These are phyloP conservation scores for Agonopterix subpropinquella DNA, from an alignment of 2,888 invertebrate genomes.

Conservation along the genomic window DNA sequence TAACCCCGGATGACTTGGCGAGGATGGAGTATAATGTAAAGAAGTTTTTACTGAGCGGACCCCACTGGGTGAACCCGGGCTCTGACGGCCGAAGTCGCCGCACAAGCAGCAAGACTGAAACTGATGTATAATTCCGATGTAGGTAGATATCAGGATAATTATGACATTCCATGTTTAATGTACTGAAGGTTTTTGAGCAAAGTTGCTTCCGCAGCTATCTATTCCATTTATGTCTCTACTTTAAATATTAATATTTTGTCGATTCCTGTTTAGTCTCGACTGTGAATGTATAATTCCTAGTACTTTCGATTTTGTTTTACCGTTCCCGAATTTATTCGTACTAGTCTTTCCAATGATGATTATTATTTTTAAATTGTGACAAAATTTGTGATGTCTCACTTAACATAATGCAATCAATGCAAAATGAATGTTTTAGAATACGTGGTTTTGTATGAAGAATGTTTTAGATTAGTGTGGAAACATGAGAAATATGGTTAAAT, in stretches of 20 bases:
- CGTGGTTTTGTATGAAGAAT: not conserved
- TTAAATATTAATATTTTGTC: too few species aligned
- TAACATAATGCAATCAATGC: not conserved
- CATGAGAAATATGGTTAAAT: too few species aligned
- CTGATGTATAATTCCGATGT: conserved; percentile 65
- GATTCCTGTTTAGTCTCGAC: not conserved
- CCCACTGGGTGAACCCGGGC: conserved; percentile 53
- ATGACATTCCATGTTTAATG: conserved; percentile 25
- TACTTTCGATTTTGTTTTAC: conserved; percentile 7
- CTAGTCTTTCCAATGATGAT: conserved; percentile 22
- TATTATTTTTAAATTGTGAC: not conserved
- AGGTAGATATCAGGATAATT: conserved; percentile 28
- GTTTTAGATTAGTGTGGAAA: too few species aligned
- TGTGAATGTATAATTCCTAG: conserved; percentile 3
- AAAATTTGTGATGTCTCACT: not conserved
- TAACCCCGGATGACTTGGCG: conserved; percentile 77
- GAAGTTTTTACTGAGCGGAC: conserved; percentile 80
- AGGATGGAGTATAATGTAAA: conserved; percentile 88
- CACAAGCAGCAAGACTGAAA: conserved; percentile 74
- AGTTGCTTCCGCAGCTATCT: not conserved
- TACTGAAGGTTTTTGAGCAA: not conserved
- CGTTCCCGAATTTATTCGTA: conserved; percentile 24
- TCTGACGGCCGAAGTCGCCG: conserved; percentile 52
- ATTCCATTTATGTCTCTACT: not conserved
- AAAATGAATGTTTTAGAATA: not conserved